A percentile compares a stretch with the other conserved stretches of the same genome.
Conservation (phyloP, 1,140 invertebrate genomes). For the Drosophila tani region DNA sequence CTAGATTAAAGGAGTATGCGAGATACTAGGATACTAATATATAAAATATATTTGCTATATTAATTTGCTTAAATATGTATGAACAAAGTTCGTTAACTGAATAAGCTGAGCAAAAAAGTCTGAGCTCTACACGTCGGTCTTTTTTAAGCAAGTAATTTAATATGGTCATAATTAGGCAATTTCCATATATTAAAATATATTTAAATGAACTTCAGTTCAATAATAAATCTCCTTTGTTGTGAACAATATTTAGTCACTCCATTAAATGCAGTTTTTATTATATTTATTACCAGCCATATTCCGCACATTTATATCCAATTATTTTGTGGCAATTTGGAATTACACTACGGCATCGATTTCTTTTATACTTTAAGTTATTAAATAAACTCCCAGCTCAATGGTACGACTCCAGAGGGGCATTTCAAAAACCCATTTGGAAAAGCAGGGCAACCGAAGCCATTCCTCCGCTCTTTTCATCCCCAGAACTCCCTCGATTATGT, state of each 20-base stretch:
- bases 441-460: constrained; percentile 10
- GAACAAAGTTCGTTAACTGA: too few relatives aligned
- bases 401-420: constrained; percentile 10
- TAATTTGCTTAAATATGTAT: too few relatives aligned
- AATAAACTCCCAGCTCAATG: constrained; percentile 4
- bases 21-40: too few relatives aligned
- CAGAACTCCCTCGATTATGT: constrained; percentile 24
- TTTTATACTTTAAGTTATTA: constrained; percentile 11
- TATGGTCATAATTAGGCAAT: not conserved
- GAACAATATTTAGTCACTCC: not conserved
- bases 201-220: not conserved
- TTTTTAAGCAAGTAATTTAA: too few relatives aligned
- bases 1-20: not conserved
- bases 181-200: not conserved
- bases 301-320: constrained; percentile 12
- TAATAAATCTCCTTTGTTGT: not conserved
- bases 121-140: too few relatives aligned
- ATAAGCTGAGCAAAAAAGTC: too few relatives aligned
- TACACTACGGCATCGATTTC: not conserved
- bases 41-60: not conserved
- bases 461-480: not conserved
- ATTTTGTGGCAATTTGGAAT: constrained; percentile 6
- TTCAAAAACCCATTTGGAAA: constrained; percentile 28
- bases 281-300: not conserved
- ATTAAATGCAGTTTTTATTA: not conserved